Evolutionary conservation across 2,797 vertebrate species (phyloP), one percentile per base, ranked within the genome.

Genomic region (Pipistrellus pygmaeus): DNA sequence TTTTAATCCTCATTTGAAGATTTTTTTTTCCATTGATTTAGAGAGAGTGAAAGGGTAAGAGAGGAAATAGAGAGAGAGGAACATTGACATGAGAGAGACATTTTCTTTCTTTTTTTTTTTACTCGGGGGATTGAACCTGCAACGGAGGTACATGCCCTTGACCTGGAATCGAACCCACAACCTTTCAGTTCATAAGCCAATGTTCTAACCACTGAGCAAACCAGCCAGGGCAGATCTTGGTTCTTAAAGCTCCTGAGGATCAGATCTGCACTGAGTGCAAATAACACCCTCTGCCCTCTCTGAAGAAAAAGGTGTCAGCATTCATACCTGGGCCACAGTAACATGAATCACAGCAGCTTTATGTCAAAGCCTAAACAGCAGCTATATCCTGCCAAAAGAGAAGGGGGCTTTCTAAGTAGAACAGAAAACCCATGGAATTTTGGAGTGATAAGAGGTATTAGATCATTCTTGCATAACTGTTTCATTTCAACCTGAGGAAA

Each of bases 391-490:
- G n/a, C n/a, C n/a, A n/a, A n/a, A n/a, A n/a, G n/a, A 55, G 83
- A 93, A 93, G 41, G 32, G 38, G 57, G 11, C 18, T 64, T 89
- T 92, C 57, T 62, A 51, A 83, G 66, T 46, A 80, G 9, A 66
- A 88, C 6, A 90, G 60, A 95, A 95, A 90, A 66, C 46, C 20
- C 30, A 76, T 38, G 66, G 53, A 88, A 88, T 85, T 88, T 85
- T 88, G 38, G 32, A 88, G 30, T 89, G 90, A 20, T 38, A 94
- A 86, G 64, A 23, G 25, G 17, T 60, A 8, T 64, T 55, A 84
- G 84, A 66, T 77, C 6, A 60, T 72, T 32, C 27, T 46, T 69
- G 15, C 38, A 3, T 77, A 72, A 72, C 23, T 32, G 12, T 90
- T 88, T 82, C 5, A 23, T 85, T 95, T 81, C 27, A 68, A 13